Base-by-base conservation (phyloP, 2,113 vertebrate species). In the Cygnus buccinator region DNA sequence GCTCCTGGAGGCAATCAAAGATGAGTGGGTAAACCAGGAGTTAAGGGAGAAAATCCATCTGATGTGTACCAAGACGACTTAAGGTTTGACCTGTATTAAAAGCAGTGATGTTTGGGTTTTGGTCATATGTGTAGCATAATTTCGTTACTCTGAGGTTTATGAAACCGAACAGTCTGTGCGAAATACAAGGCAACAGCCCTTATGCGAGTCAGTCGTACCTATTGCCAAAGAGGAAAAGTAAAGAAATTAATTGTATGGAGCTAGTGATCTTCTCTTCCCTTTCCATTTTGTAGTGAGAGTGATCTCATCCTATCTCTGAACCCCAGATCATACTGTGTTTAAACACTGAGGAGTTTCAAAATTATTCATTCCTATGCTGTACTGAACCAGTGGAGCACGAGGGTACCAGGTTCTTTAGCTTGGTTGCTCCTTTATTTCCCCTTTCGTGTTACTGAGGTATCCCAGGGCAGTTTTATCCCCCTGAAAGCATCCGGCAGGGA, bases 171-270 rank as follows among this genome's bases (percentile, higher is more conserved):
- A 8, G 8, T 19, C 18, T 23, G 13, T 62, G 11, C 37, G 19
- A 77, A 77, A n/a, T 62, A 44, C 31, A 16, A 26, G 50, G 23
- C 7, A 72, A 3, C 58, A 31, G 23, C 35, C 48, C 41, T 57
- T 14, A 1, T 6, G 9, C 33, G 3, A 25, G 5, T 2, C 11
- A 63, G 22, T 39, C 19, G 2, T n/a, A 39, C 0, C 0, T 26
- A 3, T 33, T 62, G 9, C 41, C 26, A 6, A 20, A 6, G 10
- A 11, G 7, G 6, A 22, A 8, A 7, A 2, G 0, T 2, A 52
- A 48, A 37, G 13, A 2, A 1, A 1, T 5, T 31, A 9, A 70
- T 44, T 23, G 2, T 19, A 23, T n/a, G 37, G 37, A 50, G 11
- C 44, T 41, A 12, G 29, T 33, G n/a, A 1, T 93, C 1, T 1